phyloP scores from a whole-genome alignment of 1,140 invertebrate genomes.

The Diploscapter pachys region DNA sequence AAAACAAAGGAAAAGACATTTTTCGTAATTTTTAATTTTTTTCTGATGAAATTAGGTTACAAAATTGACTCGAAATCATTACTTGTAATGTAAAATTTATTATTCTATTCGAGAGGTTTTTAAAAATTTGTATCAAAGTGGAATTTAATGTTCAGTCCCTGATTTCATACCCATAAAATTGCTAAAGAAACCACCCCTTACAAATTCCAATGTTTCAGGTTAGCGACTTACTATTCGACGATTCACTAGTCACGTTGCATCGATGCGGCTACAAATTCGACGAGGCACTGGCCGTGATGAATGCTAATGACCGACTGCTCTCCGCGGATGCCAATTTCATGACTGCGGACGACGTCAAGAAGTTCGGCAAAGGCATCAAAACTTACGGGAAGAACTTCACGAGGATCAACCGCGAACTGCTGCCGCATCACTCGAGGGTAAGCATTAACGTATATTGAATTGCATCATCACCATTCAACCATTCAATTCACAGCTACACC shows the following conservation, averaged over 20 bases:
- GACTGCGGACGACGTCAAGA: slow-evolving; percentile 67
- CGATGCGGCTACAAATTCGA: slow-evolving; percentile 49
- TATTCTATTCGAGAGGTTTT: too few species aligned
- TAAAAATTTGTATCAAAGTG: too few species aligned
- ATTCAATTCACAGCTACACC: too few species aligned
- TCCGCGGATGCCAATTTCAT: slow-evolving; percentile 44
- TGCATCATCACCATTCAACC: neutral
- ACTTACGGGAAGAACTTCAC: slow-evolving; percentile 99
- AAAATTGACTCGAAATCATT: too few species aligned
- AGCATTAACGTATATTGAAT: slow-evolving; percentile 43
- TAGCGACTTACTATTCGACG: slow-evolving; percentile 32
- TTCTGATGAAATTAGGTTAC: too few species aligned
- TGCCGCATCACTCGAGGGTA: slow-evolving; percentile 91
- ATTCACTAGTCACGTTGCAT: slow-evolving; percentile 41
- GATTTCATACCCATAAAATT: slow-evolving; percentile 7
- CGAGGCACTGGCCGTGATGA: slow-evolving; percentile 46
- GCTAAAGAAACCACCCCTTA: slow-evolving; percentile 39
- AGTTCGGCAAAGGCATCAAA: slow-evolving; percentile 93
- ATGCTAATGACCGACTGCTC: slow-evolving; percentile 38
- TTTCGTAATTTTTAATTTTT: too few species aligned
- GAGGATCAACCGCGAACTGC: slow-evolving; percentile 87
- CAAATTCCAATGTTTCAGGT: slow-evolving; percentile 30
- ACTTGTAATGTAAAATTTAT: too few species aligned
- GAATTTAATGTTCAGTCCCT: too few species aligned
- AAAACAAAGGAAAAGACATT: too few species aligned